A percentile compares a stretch with the other conserved stretches of the same genome.
phyloP scores from a whole-genome alignment of 2,113 vertebrate species.

The Anolis sagrei region DNA sequence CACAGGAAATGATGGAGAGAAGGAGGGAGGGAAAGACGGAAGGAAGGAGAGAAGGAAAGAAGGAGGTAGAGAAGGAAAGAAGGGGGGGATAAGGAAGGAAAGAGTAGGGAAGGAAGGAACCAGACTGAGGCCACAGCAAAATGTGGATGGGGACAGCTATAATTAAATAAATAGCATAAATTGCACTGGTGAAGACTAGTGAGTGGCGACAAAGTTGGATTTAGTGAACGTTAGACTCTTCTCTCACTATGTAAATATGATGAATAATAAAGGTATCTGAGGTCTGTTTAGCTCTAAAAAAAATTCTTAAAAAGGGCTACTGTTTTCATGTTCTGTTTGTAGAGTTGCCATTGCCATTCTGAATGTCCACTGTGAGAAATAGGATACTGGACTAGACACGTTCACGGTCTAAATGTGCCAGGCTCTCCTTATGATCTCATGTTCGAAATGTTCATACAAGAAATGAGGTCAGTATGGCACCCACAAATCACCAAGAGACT shows the following conservation, averaged over 20 bases:
- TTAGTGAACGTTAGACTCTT: background rate
- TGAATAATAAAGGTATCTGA: too few relatives aligned
- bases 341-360: background rate
- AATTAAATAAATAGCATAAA: background rate
- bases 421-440: background rate
- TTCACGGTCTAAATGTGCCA: background rate
- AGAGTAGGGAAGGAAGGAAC: too few relatives aligned
- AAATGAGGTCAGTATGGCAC: background rate
- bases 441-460: background rate
- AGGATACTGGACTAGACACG: background rate
- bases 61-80: too few relatives aligned
- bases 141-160: too few relatives aligned
- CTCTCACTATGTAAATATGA: conserved; percentile 1
- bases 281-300: background rate
- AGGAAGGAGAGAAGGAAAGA: too few relatives aligned
- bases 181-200: background rate
- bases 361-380: background rate
- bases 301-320: background rate
- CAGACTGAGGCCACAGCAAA: too few relatives aligned
- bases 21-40: too few relatives aligned
- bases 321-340: background rate
- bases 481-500: background rate
- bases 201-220: background rate
- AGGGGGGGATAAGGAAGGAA: too few relatives aligned
- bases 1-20: too few relatives aligned